These are phyloP conservation scores for Copidosoma aretas DNA, from an alignment of 2,888 invertebrate species.

Conservation along the genomic window DNA sequence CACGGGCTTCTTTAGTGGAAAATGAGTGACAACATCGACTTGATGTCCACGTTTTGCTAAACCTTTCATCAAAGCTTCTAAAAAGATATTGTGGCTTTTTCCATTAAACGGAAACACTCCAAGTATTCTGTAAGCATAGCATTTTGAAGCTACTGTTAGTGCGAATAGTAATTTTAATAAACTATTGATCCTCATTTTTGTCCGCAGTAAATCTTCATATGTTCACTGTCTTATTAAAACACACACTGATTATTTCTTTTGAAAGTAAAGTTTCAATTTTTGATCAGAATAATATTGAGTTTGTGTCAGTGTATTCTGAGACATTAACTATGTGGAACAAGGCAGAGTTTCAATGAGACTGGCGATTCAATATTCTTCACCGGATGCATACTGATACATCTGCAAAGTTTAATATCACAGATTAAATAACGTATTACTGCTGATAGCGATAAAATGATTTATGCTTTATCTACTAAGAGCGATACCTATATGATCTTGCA, in stretches of 20 bases:
- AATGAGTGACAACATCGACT: conserved; percentile 36
- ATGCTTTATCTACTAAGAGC: no score
- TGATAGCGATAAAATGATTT: no score
- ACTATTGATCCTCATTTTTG: neutral
- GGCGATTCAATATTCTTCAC: no score
- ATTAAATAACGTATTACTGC: no score
- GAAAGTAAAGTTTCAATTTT: no score
- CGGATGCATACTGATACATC: no score
- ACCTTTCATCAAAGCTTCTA: conserved; percentile 33
- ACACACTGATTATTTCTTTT: neutral
- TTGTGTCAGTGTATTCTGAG: no score
- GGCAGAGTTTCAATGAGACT: no score
- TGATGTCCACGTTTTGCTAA: conserved; percentile 34
- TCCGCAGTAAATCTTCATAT: neutral
- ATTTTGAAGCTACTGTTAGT: neutral
- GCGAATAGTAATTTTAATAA: neutral
- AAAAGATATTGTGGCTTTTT: conserved; percentile 35
- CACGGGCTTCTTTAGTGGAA: conserved; percentile 19
- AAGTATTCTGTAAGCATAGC: conserved; percentile 40
- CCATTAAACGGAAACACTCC: conserved; percentile 31
- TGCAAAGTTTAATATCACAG: no score
- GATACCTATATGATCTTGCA: no score
- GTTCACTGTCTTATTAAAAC: neutral
- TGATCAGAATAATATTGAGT: no score
- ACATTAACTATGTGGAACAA: no score